Evolutionary conservation across 64 coral and sea anemone species (phyloP), one percentile per base, ranked within the genome.

Genomic region (Montipora efflorescens): DNA sequence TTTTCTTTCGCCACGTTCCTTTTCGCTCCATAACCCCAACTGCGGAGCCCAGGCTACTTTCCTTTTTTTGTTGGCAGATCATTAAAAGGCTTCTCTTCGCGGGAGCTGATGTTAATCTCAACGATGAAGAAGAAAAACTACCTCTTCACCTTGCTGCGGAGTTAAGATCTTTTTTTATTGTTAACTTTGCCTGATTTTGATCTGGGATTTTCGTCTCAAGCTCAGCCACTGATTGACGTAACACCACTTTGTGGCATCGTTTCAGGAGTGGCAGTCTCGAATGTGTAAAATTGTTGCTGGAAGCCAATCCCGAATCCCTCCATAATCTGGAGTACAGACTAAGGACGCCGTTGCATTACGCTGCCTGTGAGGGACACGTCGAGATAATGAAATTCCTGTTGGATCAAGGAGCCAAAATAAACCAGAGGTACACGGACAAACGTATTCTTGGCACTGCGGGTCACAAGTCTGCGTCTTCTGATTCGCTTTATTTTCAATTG

Each of bases 101-200:
- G 45, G 92, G 84, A 73, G 83, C 92, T 15, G 48, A 88, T 21
- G 23, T 67, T 48, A 73, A 51, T 80, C 23, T 88, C 4, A 57
- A 78, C 25, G 92, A 93, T 76, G 45, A 80, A 0, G 92, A 93
- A 71, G 92, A 93, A 50, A 88, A 93, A 22, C 1, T 88, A 45
- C 84, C 92, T 7, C 14, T 93, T 58, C 84, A 88, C 76, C 59
- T 79, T 19, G 92, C 92, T 71, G 64, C 92, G 10, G 92, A 93
- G 92, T 93, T 57, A 70, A 81, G 78, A 72, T 22, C 13, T 48
- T 78, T 18, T 2, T 19, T 14, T 18, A 49, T 47, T 7, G 13
- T 83, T 57, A 55, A 3, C 8, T 83, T 47, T 83, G 18, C 51
- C 4, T 66, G 53, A 12, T 55, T 36, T 66, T 83, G 18, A 18